Evolutionary conservation across 2,888 invertebrate genomes (phyloP), one percentile per base, ranked within the genome.

Genomic region (Caenorhabditis wallacei): DNA sequence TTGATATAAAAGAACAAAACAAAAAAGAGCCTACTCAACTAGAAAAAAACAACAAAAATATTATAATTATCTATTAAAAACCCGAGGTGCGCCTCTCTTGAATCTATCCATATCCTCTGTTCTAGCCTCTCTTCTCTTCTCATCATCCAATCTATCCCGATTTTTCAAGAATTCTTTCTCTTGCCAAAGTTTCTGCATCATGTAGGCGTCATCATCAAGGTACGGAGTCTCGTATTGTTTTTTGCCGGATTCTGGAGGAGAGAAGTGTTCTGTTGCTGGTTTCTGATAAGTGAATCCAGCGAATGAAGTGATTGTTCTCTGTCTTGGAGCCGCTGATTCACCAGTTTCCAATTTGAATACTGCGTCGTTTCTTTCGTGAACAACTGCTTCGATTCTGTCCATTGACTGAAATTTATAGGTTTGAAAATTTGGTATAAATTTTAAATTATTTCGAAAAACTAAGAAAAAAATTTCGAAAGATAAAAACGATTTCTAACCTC

Each of bases 351-450:
- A 93, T 87, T 95, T 92, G 92, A 95, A 95, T 93, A 96, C 97
- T 0, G 99, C 98, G 86, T 94, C 93, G 92, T 99, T 97, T 84
- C 99, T 94, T 93, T 99, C 99, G 72, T 95, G 94, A 0, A 99
- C 95, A 0, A 99, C 96, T 20, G 94, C 93, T 93, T 98, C 96
- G 78, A 99, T 93, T 92, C 98, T 97, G 84, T 94, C 94, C 99
- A 99, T 99, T 20, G 97, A 97, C 88, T 91, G 63, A 35, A 74
- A n/a, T n/a, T n/a, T n/a, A n/a, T n/a, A n/a, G n/a, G n/a, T n/a
- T n/a, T n/a, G n/a, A n/a, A n/a, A n/a, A n/a, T n/a, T n/a, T n/a
- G n/a, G n/a, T n/a, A n/a, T n/a, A n/a, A n/a, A n/a, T n/a, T n/a
- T n/a, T n/a, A n/a, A n/a, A n/a, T n/a, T n/a, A n/a, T n/a, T n/a